Evolutionary conservation across 2,888 invertebrate genomes (phyloP), one percentile per base, ranked within the genome.

Genomic region (Caenorhabditis imperialis): DNA sequence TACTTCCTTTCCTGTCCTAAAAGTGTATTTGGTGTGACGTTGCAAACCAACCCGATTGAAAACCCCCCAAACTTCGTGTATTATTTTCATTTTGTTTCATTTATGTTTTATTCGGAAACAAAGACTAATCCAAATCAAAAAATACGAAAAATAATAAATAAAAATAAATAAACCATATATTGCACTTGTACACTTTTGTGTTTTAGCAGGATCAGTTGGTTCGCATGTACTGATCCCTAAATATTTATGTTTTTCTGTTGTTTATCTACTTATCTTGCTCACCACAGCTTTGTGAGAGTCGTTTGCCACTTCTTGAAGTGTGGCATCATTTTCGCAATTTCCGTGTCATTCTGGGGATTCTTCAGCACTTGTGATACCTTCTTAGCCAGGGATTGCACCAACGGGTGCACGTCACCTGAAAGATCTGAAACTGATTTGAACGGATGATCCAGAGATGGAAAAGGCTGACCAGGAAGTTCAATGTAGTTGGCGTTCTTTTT

Each of bases 221-320:
- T 42, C 18, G 55, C 50, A 71, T 44, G 23, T 71, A 71, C 27
- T 62, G 71, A n/a, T 71, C 42, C 71, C 70, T 70, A 54, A 61
- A 61, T 16, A 37, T 42, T 33, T 33, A 4, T 16, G 6, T 30
- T 55, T n/a, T 16, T 20, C 20, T 42, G 6, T 45, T 12, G 10
- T 8, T 23, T 12, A 7, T 3, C 16, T 55, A 42, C 1, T 3
- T 16, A 44, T 44, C 27, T 20, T 23, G n/a, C 42, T 38, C 33
- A 62, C 71, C 72, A 72, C 3, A 72, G 37, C 18, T 72, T 63
- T 10, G 42, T 58, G 10, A 72, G 37, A 3, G 72, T 72, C 2
- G 58, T 63, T 20, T 65, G 63, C 72, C 63, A 72, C 35, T 72
- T 63, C 25, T 48, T 57, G 45, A 72, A 72, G 20, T 72, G 58